Evolutionary conservation across 2,113 vertebrate species (phyloP), one percentile per base, ranked within the genome.

Genomic region (Grallaria varia): DNA sequence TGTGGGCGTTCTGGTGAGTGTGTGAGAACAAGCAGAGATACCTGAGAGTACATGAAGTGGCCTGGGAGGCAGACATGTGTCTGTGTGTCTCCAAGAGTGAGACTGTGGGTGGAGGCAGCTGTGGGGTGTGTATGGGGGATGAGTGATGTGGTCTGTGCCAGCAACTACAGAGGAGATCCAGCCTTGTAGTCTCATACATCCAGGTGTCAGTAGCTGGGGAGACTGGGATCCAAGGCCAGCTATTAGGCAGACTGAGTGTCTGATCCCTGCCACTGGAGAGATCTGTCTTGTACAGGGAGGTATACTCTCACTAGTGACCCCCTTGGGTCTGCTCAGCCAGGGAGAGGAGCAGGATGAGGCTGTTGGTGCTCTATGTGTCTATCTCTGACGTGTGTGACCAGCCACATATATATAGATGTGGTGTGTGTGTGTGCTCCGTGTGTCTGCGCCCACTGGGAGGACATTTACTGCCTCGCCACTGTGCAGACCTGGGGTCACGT

Each of bases 371-470:
- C 45, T 56, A 14, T 12, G 40, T 45, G 27, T 31, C 31, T 64
- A 42, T 39, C 50, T 53, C 42, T 53, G 68, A 60, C 10, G 45
- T 56, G 17, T 67, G 75, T 6, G 5, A 11, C 19, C 24, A 24
- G 30, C 21, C 15, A 14, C 5, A 10, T 31, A 5, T 5, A 9
- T 15, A n/a, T 1, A 64, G 5, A n/a, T 31, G 21, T 19, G 28
- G 12, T 33, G 2, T 33, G 2, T 15, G 7, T 1, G 2, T 62
- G 28, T 63, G 22, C 4, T 52, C 14, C 4, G 0, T 35, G 8
- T 30, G 33, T 19, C 14, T 33, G 20, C 49, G 23, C 31, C 45
- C 39, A 45, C 27, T 9, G 12, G 14, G 9, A 81, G 22, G 10
- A 8, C 24, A 12, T 56, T 85, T 56, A 42, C 37, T 73, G n/a